A percentile compares a stretch with the other conserved stretches of the same genome.
phyloP scores from a whole-genome alignment of 2,113 vertebrate genomes.

The Chaenocephalus aceratus region DNA sequence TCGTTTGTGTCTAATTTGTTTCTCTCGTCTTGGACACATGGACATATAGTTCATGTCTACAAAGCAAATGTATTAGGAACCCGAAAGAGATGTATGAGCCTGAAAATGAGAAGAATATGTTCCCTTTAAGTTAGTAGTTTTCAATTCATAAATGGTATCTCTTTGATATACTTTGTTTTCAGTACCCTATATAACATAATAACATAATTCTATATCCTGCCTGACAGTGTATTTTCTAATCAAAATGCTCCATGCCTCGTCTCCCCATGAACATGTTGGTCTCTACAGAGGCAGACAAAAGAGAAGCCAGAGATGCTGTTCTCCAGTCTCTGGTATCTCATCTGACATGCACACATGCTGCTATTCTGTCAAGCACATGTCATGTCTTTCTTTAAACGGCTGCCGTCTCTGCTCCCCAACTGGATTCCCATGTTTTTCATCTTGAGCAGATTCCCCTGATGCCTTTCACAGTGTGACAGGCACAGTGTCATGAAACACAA shows the following conservation, averaged over 20 bases:
- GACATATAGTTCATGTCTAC: neutral
- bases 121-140: neutral
- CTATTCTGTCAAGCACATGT: constrained; percentile 73
- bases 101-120: neutral
- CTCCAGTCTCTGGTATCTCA: constrained; percentile 62
- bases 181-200: neutral
- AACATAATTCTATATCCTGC: neutral
- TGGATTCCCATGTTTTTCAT: constrained; percentile 77
- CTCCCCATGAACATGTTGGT: neutral
- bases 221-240: constrained; percentile 15
- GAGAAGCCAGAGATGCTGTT: constrained; percentile 43
- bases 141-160: neutral
- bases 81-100: too few relatives aligned
- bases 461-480: constrained; percentile 68
- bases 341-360: constrained; percentile 72
- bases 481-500: constrained; percentile 55
- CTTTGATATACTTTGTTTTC: neutral
- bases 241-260: neutral
- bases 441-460: constrained; percentile 65
- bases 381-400: constrained; percentile 79
- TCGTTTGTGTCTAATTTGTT: constrained; percentile 1
- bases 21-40: neutral
- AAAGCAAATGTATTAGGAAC: too few relatives aligned
- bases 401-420: constrained; percentile 73
- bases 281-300: constrained; percentile 56